phyloP scores from a whole-genome alignment of 2,888 invertebrate genomes.

The Napeogenes sylphis region DNA sequence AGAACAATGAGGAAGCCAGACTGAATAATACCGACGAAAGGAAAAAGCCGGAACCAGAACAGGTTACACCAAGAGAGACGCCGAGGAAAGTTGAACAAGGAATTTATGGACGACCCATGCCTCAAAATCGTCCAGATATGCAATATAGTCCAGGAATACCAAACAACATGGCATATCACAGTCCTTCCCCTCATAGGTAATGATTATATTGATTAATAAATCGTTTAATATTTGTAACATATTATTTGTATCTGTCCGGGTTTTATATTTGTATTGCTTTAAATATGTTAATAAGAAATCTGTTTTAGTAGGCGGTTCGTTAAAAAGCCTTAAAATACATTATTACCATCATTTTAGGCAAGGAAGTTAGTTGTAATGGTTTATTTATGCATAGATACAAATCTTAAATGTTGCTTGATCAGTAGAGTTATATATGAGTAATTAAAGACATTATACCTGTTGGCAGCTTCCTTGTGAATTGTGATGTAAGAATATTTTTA shows the following conservation, averaged over 20 bases:
- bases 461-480: constrained; percentile 4
- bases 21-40: constrained; percentile 81
- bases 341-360: too few relatives aligned
- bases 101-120: constrained; percentile 79
- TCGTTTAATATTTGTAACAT: not conserved
- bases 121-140: constrained; percentile 71
- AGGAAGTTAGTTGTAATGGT: constrained; percentile 1
- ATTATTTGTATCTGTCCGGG: not conserved
- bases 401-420: constrained; percentile 1
- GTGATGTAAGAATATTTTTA: not conserved
- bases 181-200: constrained; percentile 71
- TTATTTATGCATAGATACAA: constrained; percentile 3
- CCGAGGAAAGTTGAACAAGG: constrained; percentile 77
- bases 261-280: too few relatives aligned
- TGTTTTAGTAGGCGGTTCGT: not conserved
- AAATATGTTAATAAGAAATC: not conserved
- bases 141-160: constrained; percentile 60
- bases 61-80: constrained; percentile 65
- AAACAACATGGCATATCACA: constrained; percentile 67
- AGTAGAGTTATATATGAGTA: not conserved
- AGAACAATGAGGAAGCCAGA: constrained; percentile 68
- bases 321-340: not conserved
- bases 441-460: constrained; percentile 2
- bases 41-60: constrained; percentile 63
- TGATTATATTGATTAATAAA: not conserved